Evolutionary conservation across 2,797 vertebrate genomes (phyloP).

Genomic region (Pseudochirops corinnae): DNA sequence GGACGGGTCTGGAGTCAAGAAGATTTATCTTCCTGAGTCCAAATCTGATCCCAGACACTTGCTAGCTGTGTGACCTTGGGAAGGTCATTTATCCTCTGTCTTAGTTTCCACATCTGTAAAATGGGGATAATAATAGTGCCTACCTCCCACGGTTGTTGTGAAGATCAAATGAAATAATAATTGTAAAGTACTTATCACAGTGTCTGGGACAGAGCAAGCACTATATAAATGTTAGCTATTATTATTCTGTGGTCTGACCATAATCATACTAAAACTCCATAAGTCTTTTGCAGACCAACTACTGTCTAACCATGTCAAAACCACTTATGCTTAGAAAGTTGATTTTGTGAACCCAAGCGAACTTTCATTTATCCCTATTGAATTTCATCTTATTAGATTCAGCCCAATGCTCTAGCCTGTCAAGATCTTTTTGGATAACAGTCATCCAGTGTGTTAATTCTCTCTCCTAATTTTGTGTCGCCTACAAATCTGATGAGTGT

Average conservation of each 20-base stretch:
- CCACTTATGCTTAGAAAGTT: neutral
- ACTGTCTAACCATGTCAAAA: neutral
- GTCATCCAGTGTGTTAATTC: neutral
- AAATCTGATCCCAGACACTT: neutral
- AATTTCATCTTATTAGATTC: slow-evolving; percentile 2
- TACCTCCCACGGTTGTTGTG: neutral
- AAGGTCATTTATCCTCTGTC: neutral
- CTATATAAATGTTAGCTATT: neutral
- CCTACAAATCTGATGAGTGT: neutral
- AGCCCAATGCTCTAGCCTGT: neutral
- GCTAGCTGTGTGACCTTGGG: neutral
- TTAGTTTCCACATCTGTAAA: neutral
- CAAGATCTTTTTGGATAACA: neutral
- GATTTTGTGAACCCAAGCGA: neutral
- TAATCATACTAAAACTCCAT: neutral
- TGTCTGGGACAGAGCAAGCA: neutral
- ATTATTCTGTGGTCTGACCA: neutral
- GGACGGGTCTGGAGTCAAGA: too few species aligned
- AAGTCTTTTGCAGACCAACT: neutral
- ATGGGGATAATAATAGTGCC: neutral
- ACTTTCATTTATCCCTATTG: neutral
- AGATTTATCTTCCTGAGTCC: neutral
- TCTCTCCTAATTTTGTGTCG: neutral
- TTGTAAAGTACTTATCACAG: neutral
- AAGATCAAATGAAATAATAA: neutral